These are phyloP conservation scores for Bovichtus variegatus DNA, from an alignment of 2,797 vertebrate genomes.

Conservation along the genomic window DNA sequence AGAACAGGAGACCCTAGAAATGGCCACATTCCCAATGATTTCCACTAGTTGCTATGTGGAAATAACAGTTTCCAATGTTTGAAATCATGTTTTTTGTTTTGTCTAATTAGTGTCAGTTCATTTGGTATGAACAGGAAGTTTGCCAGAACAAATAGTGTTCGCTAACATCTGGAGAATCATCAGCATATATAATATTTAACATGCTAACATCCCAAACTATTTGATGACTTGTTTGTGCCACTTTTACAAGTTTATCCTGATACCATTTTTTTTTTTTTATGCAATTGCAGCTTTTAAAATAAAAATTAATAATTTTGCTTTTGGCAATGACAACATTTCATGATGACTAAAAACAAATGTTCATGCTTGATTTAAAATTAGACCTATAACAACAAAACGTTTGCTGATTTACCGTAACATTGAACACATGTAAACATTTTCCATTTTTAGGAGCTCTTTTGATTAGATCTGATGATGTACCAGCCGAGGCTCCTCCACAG, in stretches of 20 bases:
- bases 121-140: constrained; percentile 4
- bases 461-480: constrained; percentile 43
- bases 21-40: constrained; percentile 25
- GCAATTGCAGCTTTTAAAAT: not conserved
- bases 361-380: not conserved
- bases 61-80: not conserved
- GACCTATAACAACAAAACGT: constrained; percentile 17
- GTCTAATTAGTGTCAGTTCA: not conserved
- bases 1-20: constrained; percentile 20
- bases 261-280: too few species aligned
- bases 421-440: constrained; percentile 4
- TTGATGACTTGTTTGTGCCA: not conserved
- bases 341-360: not conserved
- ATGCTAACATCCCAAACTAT: not conserved
- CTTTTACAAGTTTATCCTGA: not conserved
- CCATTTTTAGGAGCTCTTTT: constrained; percentile 57
- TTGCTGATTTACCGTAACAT: not conserved
- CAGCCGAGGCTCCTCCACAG: constrained; percentile 48
- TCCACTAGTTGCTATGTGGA: constrained; percentile 2
- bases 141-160: not conserved
- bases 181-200: not conserved
- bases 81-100: not conserved
- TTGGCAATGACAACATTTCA: not conserved
- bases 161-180: not conserved
- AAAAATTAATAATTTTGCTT: not conserved